Conservation (phyloP, 2,113 vertebrate species). For the Upupa epops region DNA sequence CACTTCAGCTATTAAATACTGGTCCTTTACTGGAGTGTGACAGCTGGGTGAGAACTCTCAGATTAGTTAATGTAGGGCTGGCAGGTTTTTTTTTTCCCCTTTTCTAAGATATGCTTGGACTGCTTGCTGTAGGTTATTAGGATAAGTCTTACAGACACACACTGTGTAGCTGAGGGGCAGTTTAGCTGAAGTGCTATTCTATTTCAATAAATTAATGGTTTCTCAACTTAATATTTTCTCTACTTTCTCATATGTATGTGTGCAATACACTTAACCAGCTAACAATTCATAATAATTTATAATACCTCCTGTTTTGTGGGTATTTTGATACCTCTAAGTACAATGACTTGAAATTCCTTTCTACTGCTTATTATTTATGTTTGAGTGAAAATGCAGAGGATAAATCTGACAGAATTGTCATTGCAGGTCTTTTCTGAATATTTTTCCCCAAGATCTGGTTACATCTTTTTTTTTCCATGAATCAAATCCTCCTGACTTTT, state of each 20-base stretch:
- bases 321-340: background rate
- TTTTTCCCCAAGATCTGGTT: background rate
- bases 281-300: background rate
- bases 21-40: background rate
- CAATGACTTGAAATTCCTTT: background rate
- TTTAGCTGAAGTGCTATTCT: background rate
- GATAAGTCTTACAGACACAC: background rate
- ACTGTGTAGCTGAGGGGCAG: background rate
- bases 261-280: background rate
- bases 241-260: background rate
- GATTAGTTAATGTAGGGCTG: background rate
- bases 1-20: background rate
- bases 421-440: background rate
- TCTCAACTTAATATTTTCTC: background rate
- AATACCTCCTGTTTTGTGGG: fast-evolving
- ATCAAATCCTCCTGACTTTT: background rate
- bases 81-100: background rate
- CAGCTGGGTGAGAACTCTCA: background rate
- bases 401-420: background rate
- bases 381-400: background rate
- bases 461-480: background rate
- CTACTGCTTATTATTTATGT: background rate
- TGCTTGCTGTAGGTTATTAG: background rate
- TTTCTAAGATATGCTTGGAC: background rate
- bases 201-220: background rate